Conservation (phyloP, 2,797 vertebrate genomes). For the Mycteria americana region DNA sequence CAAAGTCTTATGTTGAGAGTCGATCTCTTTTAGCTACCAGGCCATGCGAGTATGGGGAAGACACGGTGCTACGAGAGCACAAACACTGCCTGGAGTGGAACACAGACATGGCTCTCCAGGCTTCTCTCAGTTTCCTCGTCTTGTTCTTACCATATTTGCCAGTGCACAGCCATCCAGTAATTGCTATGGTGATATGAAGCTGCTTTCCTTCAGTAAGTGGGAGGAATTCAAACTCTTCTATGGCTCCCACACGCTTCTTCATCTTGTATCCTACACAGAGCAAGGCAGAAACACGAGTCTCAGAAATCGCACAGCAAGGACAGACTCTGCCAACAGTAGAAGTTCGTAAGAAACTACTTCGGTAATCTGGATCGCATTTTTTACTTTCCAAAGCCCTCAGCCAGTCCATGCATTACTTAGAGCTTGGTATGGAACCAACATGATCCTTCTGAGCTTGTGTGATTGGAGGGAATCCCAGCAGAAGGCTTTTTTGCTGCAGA, state of each 20-base stretch:
- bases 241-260: conserved; percentile 96
- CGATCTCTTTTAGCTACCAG: neutral
- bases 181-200: conserved; percentile 89
- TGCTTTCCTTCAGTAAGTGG: conserved; percentile 88
- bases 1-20: neutral
- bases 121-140: neutral
- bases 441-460: neutral
- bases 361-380: neutral
- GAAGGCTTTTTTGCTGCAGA: neutral
- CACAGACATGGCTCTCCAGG: neutral
- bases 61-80: neutral
- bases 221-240: conserved; percentile 95
- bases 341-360: neutral
- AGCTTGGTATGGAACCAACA: neutral
- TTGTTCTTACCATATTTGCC: conserved; percentile 90
- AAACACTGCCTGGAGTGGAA: neutral
- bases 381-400: neutral
- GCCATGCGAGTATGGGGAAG: neutral
- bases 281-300: neutral
- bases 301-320: neutral
- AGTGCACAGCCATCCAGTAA: conserved; percentile 93
- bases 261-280: conserved; percentile 91
- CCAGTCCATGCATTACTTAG: neutral
- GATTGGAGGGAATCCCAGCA: neutral
- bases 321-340: neutral